A percentile compares a stretch with the other conserved stretches of the same genome.
Conservation (phyloP, 2,797 vertebrate genomes). For the Scyliorhinus canicula region DNA sequence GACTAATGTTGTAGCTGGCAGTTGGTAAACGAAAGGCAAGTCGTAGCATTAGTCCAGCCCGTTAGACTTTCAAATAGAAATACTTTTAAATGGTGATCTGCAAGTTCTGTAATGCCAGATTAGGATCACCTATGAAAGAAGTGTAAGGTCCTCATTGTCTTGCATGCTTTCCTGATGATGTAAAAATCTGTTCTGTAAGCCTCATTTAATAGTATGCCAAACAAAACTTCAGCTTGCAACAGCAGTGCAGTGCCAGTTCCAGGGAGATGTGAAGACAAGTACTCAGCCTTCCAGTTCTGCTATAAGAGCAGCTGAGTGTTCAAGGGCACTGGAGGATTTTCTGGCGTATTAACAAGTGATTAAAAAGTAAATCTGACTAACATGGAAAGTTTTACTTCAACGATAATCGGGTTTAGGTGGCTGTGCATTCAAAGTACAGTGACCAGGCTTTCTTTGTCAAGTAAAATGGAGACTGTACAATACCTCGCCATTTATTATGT, state of each 20-base stretch:
- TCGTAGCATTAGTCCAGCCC: neutral
- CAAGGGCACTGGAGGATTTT: neutral
- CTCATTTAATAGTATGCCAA: neutral
- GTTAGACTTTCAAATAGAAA: neutral
- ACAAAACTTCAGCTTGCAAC: neutral
- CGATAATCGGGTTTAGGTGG: neutral
- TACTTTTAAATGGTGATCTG: neutral
- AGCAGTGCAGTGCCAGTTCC: neutral
- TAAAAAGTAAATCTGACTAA: neutral
- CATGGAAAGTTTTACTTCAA: neutral
- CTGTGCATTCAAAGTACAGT: neutral
- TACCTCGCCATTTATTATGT: neutral
- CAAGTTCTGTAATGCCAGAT: neutral
- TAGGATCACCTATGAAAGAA: neutral
- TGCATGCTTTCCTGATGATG: neutral
- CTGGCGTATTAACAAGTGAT: conserved; percentile 5
- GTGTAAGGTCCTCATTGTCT: neutral
- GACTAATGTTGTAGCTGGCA: neutral
- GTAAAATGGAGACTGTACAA: neutral
- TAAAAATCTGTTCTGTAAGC: neutral
- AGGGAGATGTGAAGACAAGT: neutral
- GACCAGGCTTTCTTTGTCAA: neutral
- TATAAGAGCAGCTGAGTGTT: neutral
- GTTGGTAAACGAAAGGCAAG: neutral
- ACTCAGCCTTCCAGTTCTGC: neutral